Evolutionary conservation across 2,888 invertebrate genomes (phyloP).

Genomic region (Salticus scenicus): DNA sequence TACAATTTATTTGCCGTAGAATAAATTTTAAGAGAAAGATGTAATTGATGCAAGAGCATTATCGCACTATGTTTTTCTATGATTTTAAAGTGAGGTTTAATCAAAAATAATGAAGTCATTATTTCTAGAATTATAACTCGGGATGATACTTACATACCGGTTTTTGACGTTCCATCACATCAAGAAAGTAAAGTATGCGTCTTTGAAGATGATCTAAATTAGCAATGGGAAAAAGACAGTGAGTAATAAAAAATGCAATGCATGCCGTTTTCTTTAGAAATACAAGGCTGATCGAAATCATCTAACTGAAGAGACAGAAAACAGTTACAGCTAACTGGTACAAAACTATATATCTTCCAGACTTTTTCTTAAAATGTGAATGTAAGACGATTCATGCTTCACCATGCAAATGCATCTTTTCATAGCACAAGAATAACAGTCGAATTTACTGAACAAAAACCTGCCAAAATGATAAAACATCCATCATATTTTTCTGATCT

Average conservation of each 20-base stretch:
- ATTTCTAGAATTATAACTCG: constrained; percentile 13
- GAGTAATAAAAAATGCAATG: not conserved
- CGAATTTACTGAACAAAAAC: not conserved
- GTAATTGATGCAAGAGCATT: too few relatives aligned
- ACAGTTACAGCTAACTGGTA: not conserved
- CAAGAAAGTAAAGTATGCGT: constrained; percentile 16
- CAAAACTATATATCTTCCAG: not conserved
- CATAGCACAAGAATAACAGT: not conserved
- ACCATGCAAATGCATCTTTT: not conserved
- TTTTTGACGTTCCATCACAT: constrained; percentile 2
- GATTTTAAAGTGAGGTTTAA: too few relatives aligned
- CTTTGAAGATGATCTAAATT: constrained; percentile 21
- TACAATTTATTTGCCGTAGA: too few relatives aligned
- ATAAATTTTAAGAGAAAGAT: too few relatives aligned
- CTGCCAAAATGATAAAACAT: not conserved
- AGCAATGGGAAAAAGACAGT: not conserved
- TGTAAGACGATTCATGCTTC: not conserved
- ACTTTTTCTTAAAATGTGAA: not conserved
- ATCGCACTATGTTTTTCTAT: too few relatives aligned
- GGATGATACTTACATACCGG: constrained; percentile 26
- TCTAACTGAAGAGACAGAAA: not conserved
- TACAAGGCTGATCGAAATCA: not conserved
- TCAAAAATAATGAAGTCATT: too few relatives aligned
- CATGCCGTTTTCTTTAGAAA: constrained; percentile 22
- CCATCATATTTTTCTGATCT: not conserved